Evolutionary conservation across 2,888 invertebrate genomes (phyloP), one percentile per base, ranked within the genome.

Genomic region (Drosophila paranaensis): DNA sequence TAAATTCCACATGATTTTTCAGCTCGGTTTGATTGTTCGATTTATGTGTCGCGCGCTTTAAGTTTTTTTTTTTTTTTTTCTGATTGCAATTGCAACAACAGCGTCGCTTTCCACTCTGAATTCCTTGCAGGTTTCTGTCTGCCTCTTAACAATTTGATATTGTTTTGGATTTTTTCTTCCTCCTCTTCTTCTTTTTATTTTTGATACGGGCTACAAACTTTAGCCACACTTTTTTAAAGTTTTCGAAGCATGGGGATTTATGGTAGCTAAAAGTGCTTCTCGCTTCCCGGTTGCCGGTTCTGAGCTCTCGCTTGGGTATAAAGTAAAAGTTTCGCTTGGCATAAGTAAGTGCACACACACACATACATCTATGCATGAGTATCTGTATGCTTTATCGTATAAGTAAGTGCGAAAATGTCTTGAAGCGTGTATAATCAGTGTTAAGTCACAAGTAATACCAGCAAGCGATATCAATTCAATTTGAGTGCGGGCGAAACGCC

Each of bases 381-480:
- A 48, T 58, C 35, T 60, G 72, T 69, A 40, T 57, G 72, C 51
- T 45, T 27, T 42, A 58, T 70, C 70, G 55, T 55, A 33, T 63
- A 63, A 72, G 80, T 74, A 72, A 80, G 82, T 73, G 82, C 46
- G 75, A 71, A 61, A 71, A 66, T 77, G 40, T 57, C 45, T 43
- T 65, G 65, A 56, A 67, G 71, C 62, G 71, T 74, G 65, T 75
- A 79, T 84, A 81, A 84, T 84, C 84, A 81, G 79, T 81, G 81
- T 67, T 84, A 81, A 84, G 81, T 73, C 79, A 55, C 69, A 73
- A 77, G 79, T 83, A 87, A 87, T 84, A 61, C 71, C 66, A 71
- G 45, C 27, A 66, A 74, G 66, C 75, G 58, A 79, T 76, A 79
- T 70, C 79, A 66, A 76, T 71, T 79, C 65, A 74, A 76, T 71